Conservation (phyloP, 2,888 invertebrate species). For the Drosophila meridionalis region DNA sequence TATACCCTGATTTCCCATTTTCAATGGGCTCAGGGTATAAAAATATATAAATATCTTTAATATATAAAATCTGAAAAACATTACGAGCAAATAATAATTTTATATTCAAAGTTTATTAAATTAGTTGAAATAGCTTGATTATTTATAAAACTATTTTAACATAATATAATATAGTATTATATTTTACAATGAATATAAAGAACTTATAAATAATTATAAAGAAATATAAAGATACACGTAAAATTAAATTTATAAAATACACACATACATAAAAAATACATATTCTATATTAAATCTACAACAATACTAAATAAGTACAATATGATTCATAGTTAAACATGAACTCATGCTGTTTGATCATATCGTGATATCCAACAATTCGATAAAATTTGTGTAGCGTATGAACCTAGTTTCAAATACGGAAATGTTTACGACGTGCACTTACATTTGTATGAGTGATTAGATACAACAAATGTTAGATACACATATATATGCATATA, state of each 20-base stretch:
- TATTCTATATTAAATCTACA: too few relatives aligned
- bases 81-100: not conserved
- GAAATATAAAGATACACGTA: not conserved
- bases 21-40: too few relatives aligned
- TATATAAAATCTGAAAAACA: too few relatives aligned
- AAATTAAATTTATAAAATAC: not conserved
- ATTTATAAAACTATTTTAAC: too few relatives aligned
- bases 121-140: not conserved
- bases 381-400: conserved; percentile 15
- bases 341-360: not conserved
- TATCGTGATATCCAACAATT: conserved; percentile 2
- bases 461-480: conserved; percentile 34
- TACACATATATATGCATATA: not conserved
- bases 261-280: not conserved
- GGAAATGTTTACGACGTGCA: conserved; percentile 42
- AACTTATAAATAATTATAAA: not conserved
- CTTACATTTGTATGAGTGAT: conserved; percentile 35
- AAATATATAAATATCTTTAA: too few relatives aligned
- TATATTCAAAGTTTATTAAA: not conserved
- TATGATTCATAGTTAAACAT: not conserved
- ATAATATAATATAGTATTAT: not conserved
- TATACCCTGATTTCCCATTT: too few relatives aligned
- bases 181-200: not conserved
- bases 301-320: not conserved
- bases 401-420: conserved; percentile 27